A percentile compares a stretch with the other conserved stretches of the same genome.
Evolutionary conservation across 2,888 invertebrate species (phyloP).

Genomic region (Philereme transversata): DNA sequence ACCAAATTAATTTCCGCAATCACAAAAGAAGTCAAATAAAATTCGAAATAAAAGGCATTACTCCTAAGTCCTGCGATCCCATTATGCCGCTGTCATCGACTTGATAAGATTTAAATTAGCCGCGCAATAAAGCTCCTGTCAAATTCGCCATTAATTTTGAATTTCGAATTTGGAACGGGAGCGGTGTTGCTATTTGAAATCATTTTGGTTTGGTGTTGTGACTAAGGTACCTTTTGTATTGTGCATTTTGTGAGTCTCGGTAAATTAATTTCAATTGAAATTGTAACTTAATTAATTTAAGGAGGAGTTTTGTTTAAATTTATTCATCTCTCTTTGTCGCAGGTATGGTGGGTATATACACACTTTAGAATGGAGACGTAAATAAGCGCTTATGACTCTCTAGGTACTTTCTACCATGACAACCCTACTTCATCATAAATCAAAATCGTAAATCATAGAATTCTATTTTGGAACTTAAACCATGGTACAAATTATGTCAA

Average conservation of each 20-base stretch:
- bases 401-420: too few relatives aligned
- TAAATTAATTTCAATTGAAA: constrained; percentile 10
- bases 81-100: constrained; percentile 82
- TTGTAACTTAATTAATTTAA: not conserved
- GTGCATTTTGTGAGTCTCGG: not conserved
- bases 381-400: too few relatives aligned
- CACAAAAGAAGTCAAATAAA: constrained; percentile 52
- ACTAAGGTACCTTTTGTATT: constrained; percentile 8
- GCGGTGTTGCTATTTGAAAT: constrained; percentile 48
- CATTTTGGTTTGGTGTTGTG: constrained; percentile 35
- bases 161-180: constrained; percentile 80
- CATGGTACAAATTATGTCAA: too few relatives aligned
- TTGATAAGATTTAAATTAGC: constrained; percentile 84
- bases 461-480: too few relatives aligned
- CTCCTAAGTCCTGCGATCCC: constrained; percentile 74
- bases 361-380: too few relatives aligned
- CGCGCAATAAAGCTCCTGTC: constrained; percentile 81
- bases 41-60: constrained; percentile 61
- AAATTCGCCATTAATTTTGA: constrained; percentile 82
- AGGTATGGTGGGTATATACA: too few relatives aligned
- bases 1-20: constrained; percentile 49
- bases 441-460: too few relatives aligned
- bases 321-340: too few relatives aligned
- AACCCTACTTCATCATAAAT: too few relatives aligned
- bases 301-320: too few relatives aligned